Base-by-base conservation (phyloP, 1,140 invertebrate genomes). In the Pseudomyrmex cubaensis region DNA sequence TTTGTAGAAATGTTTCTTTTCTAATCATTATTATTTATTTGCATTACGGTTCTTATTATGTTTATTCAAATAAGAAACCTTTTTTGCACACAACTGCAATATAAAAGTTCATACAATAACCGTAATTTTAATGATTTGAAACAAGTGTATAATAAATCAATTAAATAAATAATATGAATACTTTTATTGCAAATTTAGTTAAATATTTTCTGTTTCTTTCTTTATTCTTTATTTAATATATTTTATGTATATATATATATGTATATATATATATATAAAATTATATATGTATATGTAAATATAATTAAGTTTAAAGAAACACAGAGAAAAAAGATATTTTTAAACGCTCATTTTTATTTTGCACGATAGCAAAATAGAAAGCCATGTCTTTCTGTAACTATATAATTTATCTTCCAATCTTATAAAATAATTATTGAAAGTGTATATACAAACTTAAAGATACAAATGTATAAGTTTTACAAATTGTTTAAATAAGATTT, bases 1-100 rank as follows among this genome's bases (percentile, higher is more conserved):
- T 70, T 63, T 85, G 25, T 74, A 85, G 54, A 12, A 83, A 74
- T 82, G n/a, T 22, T 50, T 35, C 67, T 67, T 77, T 72, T 69
- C 17, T 77, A 59, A 52, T 52, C n/a, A 54, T 69, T 50, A 56
- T 74, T 70, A 56, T 15, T 69, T 5, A 85, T 50, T 13, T 46
- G 20, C 52, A 2, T 75, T 20, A 15, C 22, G 35, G 0, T 82
- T 44, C 35, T 82, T 50, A 78, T 50, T 12, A 10, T 12, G 46
- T 15, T 44, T 74, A 52, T 44, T 62, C n/a, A 48, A 83, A 48
- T 66, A 66, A 76, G 7, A 13, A 10, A 83, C 20, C 50, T 75
- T 75, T 35, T 75, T 76, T 76, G 25, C 44, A 9, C 8, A 54
- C 12, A 75, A 75, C n/a, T 83, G n/a, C 13, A 63, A 82, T 20